These are phyloP conservation scores for Conistra vaccinii DNA, from an alignment of 2,888 invertebrate species.

Conservation along the genomic window DNA sequence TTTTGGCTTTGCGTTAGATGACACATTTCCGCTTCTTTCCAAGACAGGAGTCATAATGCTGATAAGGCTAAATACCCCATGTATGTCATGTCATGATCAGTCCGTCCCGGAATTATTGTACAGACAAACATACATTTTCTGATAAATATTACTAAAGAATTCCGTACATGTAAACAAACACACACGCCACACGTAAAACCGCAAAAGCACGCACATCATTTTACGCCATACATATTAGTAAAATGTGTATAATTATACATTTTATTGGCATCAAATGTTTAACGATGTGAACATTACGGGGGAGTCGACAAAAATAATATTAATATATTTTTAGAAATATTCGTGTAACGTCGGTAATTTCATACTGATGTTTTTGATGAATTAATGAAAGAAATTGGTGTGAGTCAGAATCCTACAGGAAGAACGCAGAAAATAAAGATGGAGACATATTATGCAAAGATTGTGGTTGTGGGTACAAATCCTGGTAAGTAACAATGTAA, in stretches of 20 bases:
- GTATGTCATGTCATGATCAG: too few relatives aligned
- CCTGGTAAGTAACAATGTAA: too few relatives aligned
- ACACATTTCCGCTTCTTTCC: background rate
- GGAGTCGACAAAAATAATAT: constrained; percentile 51
- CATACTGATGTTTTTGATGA: constrained; percentile 5
- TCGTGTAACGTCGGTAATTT: constrained; percentile 29
- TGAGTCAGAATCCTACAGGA: background rate
- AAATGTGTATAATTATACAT: constrained; percentile 48
- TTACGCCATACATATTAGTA: constrained; percentile 27
- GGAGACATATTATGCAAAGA: background rate
- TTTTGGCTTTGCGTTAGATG: background rate
- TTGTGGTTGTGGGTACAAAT: background rate
- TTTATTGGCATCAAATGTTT: constrained; percentile 57
- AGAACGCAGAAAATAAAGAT: background rate
- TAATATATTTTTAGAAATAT: constrained; percentile 43
- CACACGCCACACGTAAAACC: constrained; percentile 22
- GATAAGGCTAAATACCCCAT: too few relatives aligned
- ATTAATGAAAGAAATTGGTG: constrained; percentile 6
- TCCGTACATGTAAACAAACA: constrained; percentile 33
- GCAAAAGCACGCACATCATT: constrained; percentile 26
- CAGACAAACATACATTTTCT: constrained; percentile 2
- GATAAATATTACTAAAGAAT: background rate
- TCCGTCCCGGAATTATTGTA: background rate
- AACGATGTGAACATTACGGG: constrained; percentile 32
- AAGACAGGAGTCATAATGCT: background rate